phyloP scores from a whole-genome alignment of 1,140 invertebrate genomes.

The Coptotermes formosanus region DNA sequence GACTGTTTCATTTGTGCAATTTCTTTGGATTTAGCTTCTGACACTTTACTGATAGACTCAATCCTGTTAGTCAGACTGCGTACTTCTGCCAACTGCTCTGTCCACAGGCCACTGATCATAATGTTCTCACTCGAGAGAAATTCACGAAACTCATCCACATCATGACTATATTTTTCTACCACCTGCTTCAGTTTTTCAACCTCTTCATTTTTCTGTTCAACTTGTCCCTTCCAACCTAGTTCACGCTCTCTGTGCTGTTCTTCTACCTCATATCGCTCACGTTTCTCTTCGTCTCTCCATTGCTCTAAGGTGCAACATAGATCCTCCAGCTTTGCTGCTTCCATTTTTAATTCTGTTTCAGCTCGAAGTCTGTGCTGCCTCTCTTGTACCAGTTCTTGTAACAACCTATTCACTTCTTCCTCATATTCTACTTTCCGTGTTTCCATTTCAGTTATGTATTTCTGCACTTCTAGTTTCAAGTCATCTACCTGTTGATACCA shows the following conservation, averaged over 20 bases:
- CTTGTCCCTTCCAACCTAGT: not conserved
- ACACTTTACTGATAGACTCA: not conserved
- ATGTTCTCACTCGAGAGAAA: conserved; percentile 45
- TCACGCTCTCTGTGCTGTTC: not conserved
- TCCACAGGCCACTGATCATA: conserved; percentile 43
- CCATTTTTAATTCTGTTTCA: conserved; percentile 2
- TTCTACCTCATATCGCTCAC: not conserved
- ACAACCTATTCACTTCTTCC: not conserved
- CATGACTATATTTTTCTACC: not conserved
- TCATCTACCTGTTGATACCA: not conserved
- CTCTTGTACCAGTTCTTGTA: not conserved
- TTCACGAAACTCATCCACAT: conserved; percentile 8
- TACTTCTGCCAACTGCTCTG: conserved; percentile 43
- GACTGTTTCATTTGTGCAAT: conserved; percentile 21
- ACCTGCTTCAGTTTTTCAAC: not conserved
- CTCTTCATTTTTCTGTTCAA: not conserved
- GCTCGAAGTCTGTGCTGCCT: not conserved
- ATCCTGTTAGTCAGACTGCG: conserved; percentile 39
- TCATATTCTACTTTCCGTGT: not conserved
- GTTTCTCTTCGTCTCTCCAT: not conserved
- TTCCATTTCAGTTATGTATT: not conserved
- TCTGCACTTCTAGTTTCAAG: not conserved
- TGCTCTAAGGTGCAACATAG: not conserved
- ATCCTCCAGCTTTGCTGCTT: not conserved
- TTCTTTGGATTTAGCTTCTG: not conserved